These are phyloP conservation scores for Sardina pilchardus DNA, from an alignment of 2,113 vertebrate genomes.

Conservation along the genomic window DNA sequence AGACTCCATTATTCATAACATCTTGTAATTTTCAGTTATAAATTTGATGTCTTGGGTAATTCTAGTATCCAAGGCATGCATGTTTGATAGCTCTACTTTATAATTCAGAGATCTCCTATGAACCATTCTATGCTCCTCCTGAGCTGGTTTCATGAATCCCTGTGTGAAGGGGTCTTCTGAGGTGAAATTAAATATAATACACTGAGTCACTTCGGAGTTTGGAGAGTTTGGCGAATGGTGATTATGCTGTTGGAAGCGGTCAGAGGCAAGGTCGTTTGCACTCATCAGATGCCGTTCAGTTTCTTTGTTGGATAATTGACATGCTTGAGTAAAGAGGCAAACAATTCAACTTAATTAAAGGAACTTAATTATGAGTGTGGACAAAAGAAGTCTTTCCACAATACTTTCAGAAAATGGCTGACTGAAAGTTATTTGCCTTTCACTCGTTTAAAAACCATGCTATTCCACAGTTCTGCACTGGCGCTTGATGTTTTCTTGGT, in stretches of 20 bases:
- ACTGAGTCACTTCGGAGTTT: not conserved
- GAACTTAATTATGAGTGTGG: constrained; percentile 9
- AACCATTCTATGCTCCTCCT: not conserved
- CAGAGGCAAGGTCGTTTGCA: not conserved
- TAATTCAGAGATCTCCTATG: not conserved
- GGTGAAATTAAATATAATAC: not conserved
- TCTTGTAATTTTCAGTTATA: not conserved
- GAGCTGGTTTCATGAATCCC: not conserved
- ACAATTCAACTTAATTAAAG: not conserved
- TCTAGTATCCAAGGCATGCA: not conserved
- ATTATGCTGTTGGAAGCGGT: not conserved
- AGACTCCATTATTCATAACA: not conserved
- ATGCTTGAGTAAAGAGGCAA: not conserved
- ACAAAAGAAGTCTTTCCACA: not conserved
- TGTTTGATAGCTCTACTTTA: not conserved
- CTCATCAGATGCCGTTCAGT: not conserved
- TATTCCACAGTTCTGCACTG: not conserved
- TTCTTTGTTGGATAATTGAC: constrained; percentile 15
- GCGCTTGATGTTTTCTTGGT: not conserved
- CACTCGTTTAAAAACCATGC: not conserved
- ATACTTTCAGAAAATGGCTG: not conserved
- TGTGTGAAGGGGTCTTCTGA: not conserved
- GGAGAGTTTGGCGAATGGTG: not conserved
- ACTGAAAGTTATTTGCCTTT: not conserved
- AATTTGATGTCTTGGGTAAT: not conserved